Evolutionary conservation across 1,140 invertebrate species (phyloP), one percentile per base, ranked within the genome.

Genomic region (Micrasema longulum): DNA sequence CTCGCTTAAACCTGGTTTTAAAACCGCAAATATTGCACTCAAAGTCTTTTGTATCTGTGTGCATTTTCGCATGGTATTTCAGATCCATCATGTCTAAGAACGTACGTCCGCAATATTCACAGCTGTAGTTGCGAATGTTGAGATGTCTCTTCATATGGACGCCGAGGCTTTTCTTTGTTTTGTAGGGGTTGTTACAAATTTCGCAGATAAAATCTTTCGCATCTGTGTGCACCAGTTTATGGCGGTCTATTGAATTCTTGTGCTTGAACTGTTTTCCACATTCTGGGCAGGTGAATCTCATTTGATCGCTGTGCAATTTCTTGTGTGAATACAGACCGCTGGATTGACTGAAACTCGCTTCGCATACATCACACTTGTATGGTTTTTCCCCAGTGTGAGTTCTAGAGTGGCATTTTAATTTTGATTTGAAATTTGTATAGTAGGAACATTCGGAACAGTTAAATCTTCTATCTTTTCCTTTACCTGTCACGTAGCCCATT

Each of bases 201-300:
- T 78, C 45, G 77, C 78, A 76, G 80, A 82, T 20, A 67, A 60
- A 74, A 75, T 81, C 65, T 31, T 31, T 31, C 78, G 18, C 79
- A 72, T 18, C 76, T 74, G 79, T 77, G 79, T 85, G 84, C 5
- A 85, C 84, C 53, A 76, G 66, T 18, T 79, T 73, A 71, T 85
- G 83, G 22, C 79, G 81, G 69, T 83, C 83, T 18, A 84, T 77
- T 36, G 80, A 76, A 55, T 80, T 81, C 31, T 80, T 80, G 76
- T 80, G 80, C 76, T 89, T 87, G 80, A 89, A 90, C 78, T 87
- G 86, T 76, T 89, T 88, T 12, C 88, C 87, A 79, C 89, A 90
- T 38, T 86, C 73, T 18, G 85, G 79, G 78, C 90, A 91, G 22
- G 86, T 89, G 74, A 83, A 89, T 50, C 84, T 82, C 48, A 78